Percentiles rank a stretch among this genome's conserved stretches.
Conservation (phyloP, 2,113 vertebrate species). For the Acanthisitta chloris region DNA sequence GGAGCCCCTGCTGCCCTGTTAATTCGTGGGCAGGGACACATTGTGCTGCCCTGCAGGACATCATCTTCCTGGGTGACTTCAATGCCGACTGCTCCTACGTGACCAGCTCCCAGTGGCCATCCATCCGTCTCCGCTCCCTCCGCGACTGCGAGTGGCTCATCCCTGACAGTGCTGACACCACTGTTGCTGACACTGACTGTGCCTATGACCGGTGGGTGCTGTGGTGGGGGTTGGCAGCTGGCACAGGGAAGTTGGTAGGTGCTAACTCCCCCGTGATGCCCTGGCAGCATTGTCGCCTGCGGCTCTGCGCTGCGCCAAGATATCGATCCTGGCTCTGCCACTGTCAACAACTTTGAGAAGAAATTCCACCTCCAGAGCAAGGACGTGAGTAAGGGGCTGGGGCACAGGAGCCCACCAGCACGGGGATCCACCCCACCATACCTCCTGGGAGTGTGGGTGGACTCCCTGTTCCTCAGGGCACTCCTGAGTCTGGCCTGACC, state of each 20-base stretch:
- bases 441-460: fast-evolving
- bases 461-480: not conserved
- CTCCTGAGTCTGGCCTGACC: not conserved
- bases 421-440: not conserved
- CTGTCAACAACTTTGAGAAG: not conserved
- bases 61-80: conserved; percentile 31
- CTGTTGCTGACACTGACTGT: not conserved
- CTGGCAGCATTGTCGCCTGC: not conserved
- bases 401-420: fast-evolving
- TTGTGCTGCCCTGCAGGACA: not conserved
- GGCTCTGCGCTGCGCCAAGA: not conserved
- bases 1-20: not conserved
- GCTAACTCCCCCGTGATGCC: fast-evolving
- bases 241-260: fast-evolving
- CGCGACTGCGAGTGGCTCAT: not conserved
- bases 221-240: fast-evolving
- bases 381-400: conserved; percentile 9
- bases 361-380: not conserved
- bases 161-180: not conserved
- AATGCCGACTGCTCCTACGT: conserved; percentile 46
- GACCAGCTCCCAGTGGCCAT: not conserved
- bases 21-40: not conserved
- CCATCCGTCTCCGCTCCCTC: not conserved
- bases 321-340: not conserved
- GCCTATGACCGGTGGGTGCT: conserved; percentile 34